A percentile compares a stretch with the other conserved stretches of the same genome.
Evolutionary conservation across 2,797 vertebrate genomes (phyloP).

Genomic region (Takifugu ocellatus): DNA sequence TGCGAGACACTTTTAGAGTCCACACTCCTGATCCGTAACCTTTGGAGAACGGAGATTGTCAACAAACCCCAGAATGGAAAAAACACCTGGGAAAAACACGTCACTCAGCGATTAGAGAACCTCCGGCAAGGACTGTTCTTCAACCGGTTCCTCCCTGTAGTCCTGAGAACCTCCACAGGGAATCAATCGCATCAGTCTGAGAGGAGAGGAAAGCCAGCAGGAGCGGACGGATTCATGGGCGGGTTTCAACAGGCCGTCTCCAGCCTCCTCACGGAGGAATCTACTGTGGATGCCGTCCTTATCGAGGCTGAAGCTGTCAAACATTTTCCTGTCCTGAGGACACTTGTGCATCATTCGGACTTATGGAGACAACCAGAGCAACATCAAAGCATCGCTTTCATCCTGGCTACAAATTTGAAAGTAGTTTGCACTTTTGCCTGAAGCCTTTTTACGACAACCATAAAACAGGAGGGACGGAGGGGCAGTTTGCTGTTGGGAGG

Average conservation of each 20-base stretch:
- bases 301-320: constrained; percentile 39
- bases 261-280: no score
- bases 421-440: no score
- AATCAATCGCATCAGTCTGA: constrained; percentile 29
- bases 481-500: neutral
- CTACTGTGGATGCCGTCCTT: constrained; percentile 2
- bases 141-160: constrained; percentile 18
- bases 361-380: no score
- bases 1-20: constrained; percentile 29
- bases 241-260: neutral
- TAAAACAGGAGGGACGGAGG: no score
- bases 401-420: neutral
- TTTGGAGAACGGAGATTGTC: constrained; percentile 19
- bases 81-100: constrained; percentile 16
- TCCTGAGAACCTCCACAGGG: constrained; percentile 35
- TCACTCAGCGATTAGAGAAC: constrained; percentile 3
- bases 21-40: constrained; percentile 31
- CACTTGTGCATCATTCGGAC: no score
- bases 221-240: constrained; percentile 5
- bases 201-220: constrained; percentile 22
- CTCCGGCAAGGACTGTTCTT: constrained; percentile 9
- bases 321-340: constrained; percentile 12
- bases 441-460: no score
- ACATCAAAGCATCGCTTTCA: constrained; percentile 3
- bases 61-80: constrained; percentile 22